A percentile compares a stretch with the other conserved stretches of the same genome.
Evolutionary conservation across 2,113 vertebrate species (phyloP).

Genomic region (Apodemus speciosus): DNA sequence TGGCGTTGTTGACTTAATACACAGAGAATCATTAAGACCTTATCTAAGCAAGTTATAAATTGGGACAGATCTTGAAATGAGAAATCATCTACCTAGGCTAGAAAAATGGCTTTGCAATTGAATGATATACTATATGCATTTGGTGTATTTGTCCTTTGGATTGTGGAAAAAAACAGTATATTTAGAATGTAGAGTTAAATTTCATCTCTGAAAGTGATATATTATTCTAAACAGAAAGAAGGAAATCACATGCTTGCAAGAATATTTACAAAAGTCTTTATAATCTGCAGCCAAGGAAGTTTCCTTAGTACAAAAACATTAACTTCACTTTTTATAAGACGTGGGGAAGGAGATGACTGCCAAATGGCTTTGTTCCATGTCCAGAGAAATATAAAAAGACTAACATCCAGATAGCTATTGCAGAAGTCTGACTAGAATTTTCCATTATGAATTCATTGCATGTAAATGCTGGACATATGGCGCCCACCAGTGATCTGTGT

Average conservation of each 20-base stretch:
- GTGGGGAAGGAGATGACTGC: conserved; percentile 59
- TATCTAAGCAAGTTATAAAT: conserved; percentile 55
- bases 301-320: conserved; percentile 55
- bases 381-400: conserved; percentile 65
- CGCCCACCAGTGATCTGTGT: conserved; percentile 75
- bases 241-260: conserved; percentile 42
- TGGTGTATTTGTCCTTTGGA: conserved; percentile 30
- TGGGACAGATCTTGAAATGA: conserved; percentile 24
- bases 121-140: conserved; percentile 44
- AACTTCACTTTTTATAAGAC: conserved; percentile 67
- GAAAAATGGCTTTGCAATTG: conserved; percentile 16
- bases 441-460: conserved; percentile 67
- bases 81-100: conserved; percentile 49
- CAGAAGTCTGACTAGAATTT: conserved; percentile 75
- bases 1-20: conserved; percentile 34
- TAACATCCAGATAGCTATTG: conserved; percentile 72
- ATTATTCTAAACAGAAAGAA: conserved; percentile 59
- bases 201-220: conserved; percentile 62
- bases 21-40: conserved; percentile 8
- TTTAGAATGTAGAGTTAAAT: conserved; percentile 68
- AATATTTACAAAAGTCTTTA: conserved; percentile 67
- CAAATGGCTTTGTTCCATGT: conserved; percentile 71
- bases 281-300: conserved; percentile 59
- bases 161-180: conserved; percentile 44
- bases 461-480: conserved; percentile 78